Percentiles rank a stretch among this genome's conserved stretches.
phyloP scores from a whole-genome alignment of 2,797 vertebrate genomes.

The Pseudochirops cupreus region DNA sequence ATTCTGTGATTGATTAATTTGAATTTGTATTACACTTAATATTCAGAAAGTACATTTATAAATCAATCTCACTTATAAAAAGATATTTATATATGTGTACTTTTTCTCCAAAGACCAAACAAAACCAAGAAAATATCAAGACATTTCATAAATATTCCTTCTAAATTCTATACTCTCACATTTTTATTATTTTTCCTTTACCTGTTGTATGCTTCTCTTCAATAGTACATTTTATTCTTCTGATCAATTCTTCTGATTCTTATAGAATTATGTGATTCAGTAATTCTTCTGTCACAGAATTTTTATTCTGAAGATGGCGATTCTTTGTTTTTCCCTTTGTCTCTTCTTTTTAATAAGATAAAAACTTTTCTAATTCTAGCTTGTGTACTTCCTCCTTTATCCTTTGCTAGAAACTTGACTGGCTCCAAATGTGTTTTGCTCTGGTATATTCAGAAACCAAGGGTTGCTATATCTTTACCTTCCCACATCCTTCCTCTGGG shows the following conservation, averaged over 20 bases:
- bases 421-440: not conserved
- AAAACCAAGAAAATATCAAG: not conserved
- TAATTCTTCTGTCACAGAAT: not conserved
- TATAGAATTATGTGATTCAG: not conserved
- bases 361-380: not conserved
- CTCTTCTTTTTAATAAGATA: not conserved
- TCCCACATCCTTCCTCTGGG: conserved; percentile 1
- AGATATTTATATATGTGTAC: not conserved
- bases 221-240: not conserved
- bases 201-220: not conserved
- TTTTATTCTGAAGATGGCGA: not conserved
- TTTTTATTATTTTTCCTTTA: not conserved
- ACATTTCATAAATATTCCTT: not conserved
- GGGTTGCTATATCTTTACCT: not conserved
- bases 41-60: not conserved
- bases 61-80: not conserved
- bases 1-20: not conserved
- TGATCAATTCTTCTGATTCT: not conserved
- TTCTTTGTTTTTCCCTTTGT: not conserved
- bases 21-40: not conserved
- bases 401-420: not conserved
- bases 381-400: not conserved
- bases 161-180: not conserved
- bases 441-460: not conserved
- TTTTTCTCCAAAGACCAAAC: not conserved